Conservation (phyloP, 2,888 invertebrate genomes). For the Meiosimyza decipiens region DNA sequence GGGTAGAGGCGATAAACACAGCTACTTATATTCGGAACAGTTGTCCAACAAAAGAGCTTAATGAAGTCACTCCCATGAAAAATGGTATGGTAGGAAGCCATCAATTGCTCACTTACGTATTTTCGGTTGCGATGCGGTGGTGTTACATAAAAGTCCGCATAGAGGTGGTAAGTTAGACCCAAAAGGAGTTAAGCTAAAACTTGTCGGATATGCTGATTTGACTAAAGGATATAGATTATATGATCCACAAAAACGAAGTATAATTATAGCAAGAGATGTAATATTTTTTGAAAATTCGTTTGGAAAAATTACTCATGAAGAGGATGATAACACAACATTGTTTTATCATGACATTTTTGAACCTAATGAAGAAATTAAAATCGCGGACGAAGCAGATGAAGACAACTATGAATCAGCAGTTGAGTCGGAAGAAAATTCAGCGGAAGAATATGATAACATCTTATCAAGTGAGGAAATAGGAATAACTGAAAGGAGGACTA, state of each 20-base stretch:
- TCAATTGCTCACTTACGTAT: not conserved
- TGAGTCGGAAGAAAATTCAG: no score
- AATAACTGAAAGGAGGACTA: no score
- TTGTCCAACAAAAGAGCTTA: conserved; percentile 38
- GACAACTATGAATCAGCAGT: no score
- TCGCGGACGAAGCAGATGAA: no score
- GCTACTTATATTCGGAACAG: conserved; percentile 45
- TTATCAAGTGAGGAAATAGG: no score
- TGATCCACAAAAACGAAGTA: conserved; percentile 35
- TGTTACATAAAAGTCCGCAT: conserved; percentile 36
- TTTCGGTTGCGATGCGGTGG: conserved; percentile 43
- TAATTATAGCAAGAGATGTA: conserved; percentile 41
- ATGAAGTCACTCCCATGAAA: conserved; percentile 41
- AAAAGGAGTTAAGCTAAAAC: conserved; percentile 37
- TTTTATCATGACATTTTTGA: no score
- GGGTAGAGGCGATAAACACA: conserved; percentile 44
- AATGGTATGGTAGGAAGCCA: not conserved
- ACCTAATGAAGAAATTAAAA: no score
- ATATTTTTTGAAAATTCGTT: conserved; percentile 44
- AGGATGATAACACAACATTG: no score
- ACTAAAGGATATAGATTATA: conserved; percentile 43
- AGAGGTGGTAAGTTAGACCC: conserved; percentile 38
- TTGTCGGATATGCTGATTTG: conserved; percentile 38
- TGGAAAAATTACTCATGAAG: conserved; percentile 13
- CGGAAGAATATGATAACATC: no score